phyloP scores from a whole-genome alignment of 2,113 vertebrate species.

The Sapayoa aenigma region DNA sequence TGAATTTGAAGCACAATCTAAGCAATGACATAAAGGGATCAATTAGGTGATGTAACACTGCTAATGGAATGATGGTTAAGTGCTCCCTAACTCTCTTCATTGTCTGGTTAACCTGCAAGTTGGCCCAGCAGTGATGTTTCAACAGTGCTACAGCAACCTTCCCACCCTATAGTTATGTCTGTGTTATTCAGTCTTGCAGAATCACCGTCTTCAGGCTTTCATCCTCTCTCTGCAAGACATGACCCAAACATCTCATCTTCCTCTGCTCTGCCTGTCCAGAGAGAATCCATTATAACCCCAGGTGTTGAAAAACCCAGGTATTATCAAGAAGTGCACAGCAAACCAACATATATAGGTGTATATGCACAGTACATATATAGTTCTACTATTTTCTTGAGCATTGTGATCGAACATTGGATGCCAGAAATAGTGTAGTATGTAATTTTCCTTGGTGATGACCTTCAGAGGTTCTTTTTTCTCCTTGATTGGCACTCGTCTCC shows the following conservation, averaged over 20 bases:
- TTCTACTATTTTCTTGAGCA: slow-evolving; percentile 2
- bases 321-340: not conserved
- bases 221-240: slow-evolving; percentile 16
- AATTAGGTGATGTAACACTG: not conserved
- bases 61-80: not conserved
- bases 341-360: not conserved
- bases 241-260: slow-evolving; percentile 62
- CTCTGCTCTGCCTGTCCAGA: slow-evolving; percentile 50
- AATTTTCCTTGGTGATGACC: slow-evolving; percentile 7
- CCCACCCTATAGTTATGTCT: not conserved
- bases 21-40: not conserved
- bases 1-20: not conserved
- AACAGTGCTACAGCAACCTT: not conserved
- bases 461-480: not conserved
- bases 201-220: slow-evolving; percentile 30
- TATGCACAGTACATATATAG: not conserved
- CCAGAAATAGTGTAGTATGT: not conserved
- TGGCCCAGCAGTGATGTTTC: not conserved
- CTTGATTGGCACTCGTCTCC: not conserved
- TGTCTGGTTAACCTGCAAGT: slow-evolving; percentile 37
- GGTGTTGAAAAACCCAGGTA: slow-evolving; percentile 10
- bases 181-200: slow-evolving; percentile 41
- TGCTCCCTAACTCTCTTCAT: not conserved
- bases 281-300: slow-evolving; percentile 67
- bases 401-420: not conserved